Base-by-base conservation (phyloP, 2,113 vertebrate genomes). In the Glaucomys volans region DNA sequence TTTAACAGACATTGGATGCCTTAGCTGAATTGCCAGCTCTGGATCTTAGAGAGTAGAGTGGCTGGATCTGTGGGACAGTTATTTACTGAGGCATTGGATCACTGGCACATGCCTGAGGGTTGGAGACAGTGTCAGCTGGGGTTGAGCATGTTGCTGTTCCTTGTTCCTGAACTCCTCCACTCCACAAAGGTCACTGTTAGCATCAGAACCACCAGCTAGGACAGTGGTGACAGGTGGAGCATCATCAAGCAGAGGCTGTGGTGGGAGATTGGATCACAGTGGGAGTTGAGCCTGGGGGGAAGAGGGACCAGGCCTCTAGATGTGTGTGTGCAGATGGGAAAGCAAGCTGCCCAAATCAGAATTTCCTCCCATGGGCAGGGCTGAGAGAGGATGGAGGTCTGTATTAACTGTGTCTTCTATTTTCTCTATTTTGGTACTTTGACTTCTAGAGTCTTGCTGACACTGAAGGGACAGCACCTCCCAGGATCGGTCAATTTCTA, bases 61-160 rank as follows among this genome's bases (percentile, higher is more conserved):
- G 64, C 26, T 84, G 59, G 0, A 0, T 8, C 64, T 80, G 54
- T 40, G 26, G 0, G 4, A 93, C 40, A 59, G 59, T 62, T 47
- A 26, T 50, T 81, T n/a, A 30, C 28, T 67, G 12, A 26, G 57
- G 71, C 20, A 67, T 7, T 5, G 62, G 72, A 50, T 18, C 20
- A 35, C 80, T 47, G 75, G 47, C 44, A 59, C 44, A 4, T 12
- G 7, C 40, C 44, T 28, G 20, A 1, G 32, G 69, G 11, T 86
- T 11, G 74, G 62, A 47, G 32, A 3, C 5, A 2, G 20, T 32
- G 1, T 40, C 32, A 0, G 5, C 30, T 24, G 47, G 37, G 50
- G 14, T 35, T 37, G 59, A 47, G 37, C 32, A 5, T 0, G 8
- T 50, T 35, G 30, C 59, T 10, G n/a, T 17, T 77, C n/a, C 35